Percentiles rank a stretch among this genome's conserved stretches.
These are phyloP conservation scores for Limnephilus auricula DNA, from an alignment of 2,888 invertebrate species.

Conservation along the genomic window DNA sequence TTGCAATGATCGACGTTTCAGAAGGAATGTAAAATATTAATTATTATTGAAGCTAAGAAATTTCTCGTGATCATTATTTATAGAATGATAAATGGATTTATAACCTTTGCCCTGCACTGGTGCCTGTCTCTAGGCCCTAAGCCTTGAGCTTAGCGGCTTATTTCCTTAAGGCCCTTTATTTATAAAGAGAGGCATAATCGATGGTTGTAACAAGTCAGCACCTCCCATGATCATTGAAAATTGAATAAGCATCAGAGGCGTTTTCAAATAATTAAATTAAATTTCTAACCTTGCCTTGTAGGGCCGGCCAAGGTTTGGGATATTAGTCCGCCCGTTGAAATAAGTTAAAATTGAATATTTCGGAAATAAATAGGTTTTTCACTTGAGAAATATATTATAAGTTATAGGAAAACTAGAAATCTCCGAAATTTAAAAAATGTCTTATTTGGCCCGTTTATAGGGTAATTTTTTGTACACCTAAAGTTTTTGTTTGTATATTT, in stretches of 20 bases:
- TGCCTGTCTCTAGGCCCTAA: background rate
- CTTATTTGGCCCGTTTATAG: too few species aligned
- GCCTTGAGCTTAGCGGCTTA: background rate
- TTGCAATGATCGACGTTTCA: background rate
- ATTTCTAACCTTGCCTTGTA: background rate
- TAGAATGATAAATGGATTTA: background rate
- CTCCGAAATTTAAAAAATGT: too few species aligned
- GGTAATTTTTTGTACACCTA: too few species aligned
- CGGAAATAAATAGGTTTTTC: too few species aligned
- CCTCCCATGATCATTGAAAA: background rate
- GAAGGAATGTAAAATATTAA: background rate
- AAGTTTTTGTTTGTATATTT: too few species aligned
- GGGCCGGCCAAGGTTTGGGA: too few species aligned
- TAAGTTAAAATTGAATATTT: too few species aligned
- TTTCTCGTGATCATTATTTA: background rate
- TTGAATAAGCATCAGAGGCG: background rate
- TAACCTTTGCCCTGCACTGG: background rate
- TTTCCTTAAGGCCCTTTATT: background rate
- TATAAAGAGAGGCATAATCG: background rate
- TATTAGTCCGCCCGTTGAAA: too few species aligned
- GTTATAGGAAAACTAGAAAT: too few species aligned
- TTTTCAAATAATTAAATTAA: background rate
- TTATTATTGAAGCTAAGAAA: background rate
- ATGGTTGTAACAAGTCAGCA: background rate
- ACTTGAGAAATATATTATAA: too few species aligned